Base-by-base conservation (phyloP, 2,797 vertebrate genomes). In the Lycodopsis pacificus region DNA sequence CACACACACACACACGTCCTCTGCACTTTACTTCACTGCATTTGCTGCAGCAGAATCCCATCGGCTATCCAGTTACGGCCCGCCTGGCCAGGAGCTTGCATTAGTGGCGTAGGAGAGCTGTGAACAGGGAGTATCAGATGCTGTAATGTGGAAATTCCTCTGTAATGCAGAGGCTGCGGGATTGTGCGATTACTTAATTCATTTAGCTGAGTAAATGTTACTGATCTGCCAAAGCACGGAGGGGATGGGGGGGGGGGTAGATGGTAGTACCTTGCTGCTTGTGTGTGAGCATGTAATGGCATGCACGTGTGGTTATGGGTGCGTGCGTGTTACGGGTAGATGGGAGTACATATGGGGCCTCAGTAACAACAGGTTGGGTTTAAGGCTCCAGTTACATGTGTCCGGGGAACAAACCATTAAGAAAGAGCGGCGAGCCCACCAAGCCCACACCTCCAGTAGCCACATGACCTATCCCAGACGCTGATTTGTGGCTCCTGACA, bases 121-220 rank as follows among this genome's bases (percentile, higher is more conserved):
- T 89, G 85, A 96, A 94, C 93, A 86, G 94, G 97, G 96, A 96
- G 93, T 97, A 97, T 97, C 96, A 77, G 90, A 93, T 96, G 93
- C 93, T 93, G 87, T 94, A 96, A 96, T 95, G 95, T 96, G 96
- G 96, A 97, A 96, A 97, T 96, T 96, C 96, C 94, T 95, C 82
- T 89, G 92, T 94, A 95, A 94, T 94, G 93, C 93, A 93, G 93
- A 91, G 93, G 93, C 95, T 89, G 91, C 92, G 90, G 95, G 93
- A 93, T 93, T 95, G 90, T 89, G 86, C 66, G 87, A 96, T 97
- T 96, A 94, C 96, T 96, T 95, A 94, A 97, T 95, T 96, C 93
- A 92, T 95, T 95, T 94, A 95, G 90, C 92, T 79, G 72, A 92
- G 93, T 91, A 91, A 95, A 95, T 92, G 92, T 92, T 93, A 92